Base-by-base conservation (phyloP, 2,113 vertebrate genomes). In the Chauna torquata region DNA sequence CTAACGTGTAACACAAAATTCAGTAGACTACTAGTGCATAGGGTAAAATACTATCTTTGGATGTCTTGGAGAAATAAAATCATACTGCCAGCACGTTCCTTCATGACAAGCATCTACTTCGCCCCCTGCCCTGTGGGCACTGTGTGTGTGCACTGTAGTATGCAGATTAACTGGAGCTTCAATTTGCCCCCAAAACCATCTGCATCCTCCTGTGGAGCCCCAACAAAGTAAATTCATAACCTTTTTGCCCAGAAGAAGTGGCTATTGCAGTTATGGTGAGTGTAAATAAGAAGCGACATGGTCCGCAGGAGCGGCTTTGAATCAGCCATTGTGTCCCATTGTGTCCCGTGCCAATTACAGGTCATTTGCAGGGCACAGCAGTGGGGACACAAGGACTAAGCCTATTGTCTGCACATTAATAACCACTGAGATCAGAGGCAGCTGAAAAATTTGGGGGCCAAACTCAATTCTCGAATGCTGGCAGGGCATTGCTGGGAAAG, bases 391-490 rank as follows among this genome's bases (percentile, higher is more conserved):
- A 45, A 74, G 70, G 77, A 38, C 78, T 72, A 50, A 88, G 70
- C 55, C 92, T 94, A 84, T 97, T 97, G 94, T 94, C 72, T 42
- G 27, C 86, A 65, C 47, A 61, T 94, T 84, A 79, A 86, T 89
- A 61, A 79, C 88, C 77, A 47, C 72, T 82, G 91, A 95, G 90
- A 94, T 96, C 72, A 87, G 86, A 95, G 72, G 61, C 80, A 93
- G 88, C 47, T 75, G 77, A 88, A 90, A 84, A 92, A 79, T 83
- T 75, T 0, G 1, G 30, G 65, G 80, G 14, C 38, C 52, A 75
- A 88, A 91, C 69, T 77, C 81, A 4, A 44, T 68, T 95, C 65
- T 90, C 3, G 0, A 64, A 11, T 16, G 38, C 25, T 28, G 40
- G 32, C 42, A 68, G 45, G 32, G 16, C 1, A 6, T 16, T 82